Evolutionary conservation across 2,797 vertebrate genomes (phyloP), one percentile per base, ranked within the genome.

Genomic region (Cheirogaleus major): DNA sequence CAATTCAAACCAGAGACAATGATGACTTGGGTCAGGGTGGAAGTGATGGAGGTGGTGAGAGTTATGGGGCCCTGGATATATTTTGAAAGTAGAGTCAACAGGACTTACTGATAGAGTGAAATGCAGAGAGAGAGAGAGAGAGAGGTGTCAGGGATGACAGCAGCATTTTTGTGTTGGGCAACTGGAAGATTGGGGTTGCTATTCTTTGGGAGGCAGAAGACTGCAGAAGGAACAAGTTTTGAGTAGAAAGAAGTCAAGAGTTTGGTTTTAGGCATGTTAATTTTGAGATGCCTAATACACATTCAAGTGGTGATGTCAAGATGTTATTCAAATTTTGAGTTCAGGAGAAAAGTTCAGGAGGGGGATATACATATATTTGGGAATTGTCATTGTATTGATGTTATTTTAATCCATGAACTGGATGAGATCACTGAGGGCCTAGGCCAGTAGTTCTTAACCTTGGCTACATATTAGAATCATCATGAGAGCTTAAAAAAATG

Each of bases 261-360:
- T 88, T 93, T 84, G 27, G 27, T 70, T 83, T 91, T 43, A 96
- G 22, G 32, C 32, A 23, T 85, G 20, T 63, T 57, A 76, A 76
- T 7, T 75, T 82, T 89, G 75, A 78, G 88, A 96, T 52, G n/a
- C 35, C 12, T 70, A 81, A 59, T 87, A 82, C 45, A 83, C 20
- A 79, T 73, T 48, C 48, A 88, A 50, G 20, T 67, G 22, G 70
- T 59, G 20, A 79, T 61, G 35, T 50, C 17, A 94, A 63, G 38
- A 70, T 79, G 27, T 69, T 90, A 55, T 30, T 95, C 63, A 82
- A 80, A 95, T 84, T 41, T 96, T 30, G 45, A 90, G 55, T n/a
- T 80, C 70, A 79, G 23, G 45, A 67, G 82, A 83, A 93, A 75
- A 87, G 43, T 61, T 72, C 35, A 87, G 57, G 61, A 30, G 67